A percentile compares a stretch with the other conserved stretches of the same genome.
Evolutionary conservation across 2,888 invertebrate species (phyloP).

Genomic region (Nephrotoma flavescens): DNA sequence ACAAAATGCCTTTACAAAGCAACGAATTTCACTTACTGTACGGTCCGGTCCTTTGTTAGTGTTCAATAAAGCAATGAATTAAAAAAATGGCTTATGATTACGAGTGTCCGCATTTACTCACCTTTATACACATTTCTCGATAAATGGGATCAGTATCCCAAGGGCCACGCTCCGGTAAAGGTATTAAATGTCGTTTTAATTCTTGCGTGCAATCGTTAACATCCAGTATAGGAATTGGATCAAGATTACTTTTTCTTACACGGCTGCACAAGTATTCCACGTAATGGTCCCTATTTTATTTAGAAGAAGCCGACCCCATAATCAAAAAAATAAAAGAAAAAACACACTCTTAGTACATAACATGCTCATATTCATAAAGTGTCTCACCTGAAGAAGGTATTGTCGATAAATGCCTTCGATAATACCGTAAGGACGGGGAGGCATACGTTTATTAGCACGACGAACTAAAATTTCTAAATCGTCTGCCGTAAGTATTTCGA

Average conservation of each 20-base stretch:
- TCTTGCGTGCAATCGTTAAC: constrained; percentile 77
- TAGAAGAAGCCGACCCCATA: constrained; percentile 24
- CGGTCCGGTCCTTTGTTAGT: neutral
- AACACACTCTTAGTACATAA: constrained; percentile 5
- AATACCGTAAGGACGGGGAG: constrained; percentile 62
- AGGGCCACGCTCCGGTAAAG: constrained; percentile 66
- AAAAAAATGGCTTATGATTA: neutral
- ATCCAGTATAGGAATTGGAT: constrained; percentile 80
- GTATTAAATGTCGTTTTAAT: constrained; percentile 68
- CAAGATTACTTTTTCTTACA: constrained; percentile 69
- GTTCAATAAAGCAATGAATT: neutral
- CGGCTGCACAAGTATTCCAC: constrained; percentile 86
- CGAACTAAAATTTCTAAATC: constrained; percentile 71
- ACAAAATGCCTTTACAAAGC: neutral
- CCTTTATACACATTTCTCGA: constrained; percentile 73
- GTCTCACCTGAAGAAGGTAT: constrained; percentile 45
- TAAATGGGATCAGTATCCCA: constrained; percentile 75
- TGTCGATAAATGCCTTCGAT: constrained; percentile 48
- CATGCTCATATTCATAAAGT: constrained; percentile 7
- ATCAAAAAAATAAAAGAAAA: constrained; percentile 9
- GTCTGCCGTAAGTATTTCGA: constrained; percentile 58
- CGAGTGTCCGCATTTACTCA: constrained; percentile 21
- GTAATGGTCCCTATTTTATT: constrained; percentile 66
- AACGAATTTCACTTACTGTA: neutral
- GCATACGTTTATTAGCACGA: constrained; percentile 55